Percentiles rank a stretch among this genome's conserved stretches.
These are phyloP conservation scores for Erinaceus europaeus DNA, from an alignment of 2,113 vertebrate genomes.

Conservation along the genomic window DNA sequence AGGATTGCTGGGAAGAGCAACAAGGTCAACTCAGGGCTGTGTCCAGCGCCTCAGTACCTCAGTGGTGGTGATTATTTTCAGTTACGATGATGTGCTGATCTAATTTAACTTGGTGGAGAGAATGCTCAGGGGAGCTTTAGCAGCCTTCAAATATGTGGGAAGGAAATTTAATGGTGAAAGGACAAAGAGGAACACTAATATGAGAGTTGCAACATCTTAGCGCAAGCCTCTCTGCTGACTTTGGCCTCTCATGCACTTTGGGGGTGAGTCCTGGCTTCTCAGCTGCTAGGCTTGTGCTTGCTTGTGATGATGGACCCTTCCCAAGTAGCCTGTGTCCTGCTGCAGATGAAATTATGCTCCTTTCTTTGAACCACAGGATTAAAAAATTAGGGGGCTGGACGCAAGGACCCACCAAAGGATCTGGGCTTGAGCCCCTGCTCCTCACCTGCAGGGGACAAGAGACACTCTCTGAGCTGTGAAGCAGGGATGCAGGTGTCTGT, in stretches of 20 bases:
- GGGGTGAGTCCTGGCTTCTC: background rate
- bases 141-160: background rate
- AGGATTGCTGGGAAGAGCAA: background rate
- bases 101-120: background rate
- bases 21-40: background rate
- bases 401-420: no score
- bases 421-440: no score
- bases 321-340: background rate
- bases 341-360: fast-evolving
- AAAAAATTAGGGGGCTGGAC: background rate
- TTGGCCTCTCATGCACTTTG: background rate
- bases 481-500: no score
- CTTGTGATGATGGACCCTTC: background rate
- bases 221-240: background rate
- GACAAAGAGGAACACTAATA: background rate
- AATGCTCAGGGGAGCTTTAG: background rate
- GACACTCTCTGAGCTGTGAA: no score
- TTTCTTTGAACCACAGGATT: background rate
- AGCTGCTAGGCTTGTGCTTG: background rate
- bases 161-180: background rate
- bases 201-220: background rate
- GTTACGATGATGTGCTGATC: background rate
- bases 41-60: background rate
- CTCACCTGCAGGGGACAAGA: no score
- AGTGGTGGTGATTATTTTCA: background rate